Evolutionary conservation across 2,113 vertebrate species (phyloP), one percentile per base, ranked within the genome.

Genomic region (Trinectes maculatus): DNA sequence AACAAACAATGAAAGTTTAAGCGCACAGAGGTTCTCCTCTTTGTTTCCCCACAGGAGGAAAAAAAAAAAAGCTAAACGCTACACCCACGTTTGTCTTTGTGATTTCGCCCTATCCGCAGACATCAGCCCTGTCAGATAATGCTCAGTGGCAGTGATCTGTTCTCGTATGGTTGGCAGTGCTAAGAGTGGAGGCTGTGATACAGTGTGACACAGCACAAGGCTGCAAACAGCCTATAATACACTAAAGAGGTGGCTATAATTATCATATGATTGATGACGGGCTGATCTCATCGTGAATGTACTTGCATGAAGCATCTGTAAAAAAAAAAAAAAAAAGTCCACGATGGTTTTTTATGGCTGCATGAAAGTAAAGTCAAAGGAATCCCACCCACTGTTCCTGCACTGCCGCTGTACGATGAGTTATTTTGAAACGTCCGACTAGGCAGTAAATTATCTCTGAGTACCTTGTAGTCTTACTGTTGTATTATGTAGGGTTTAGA

Each of bases 141-240:
- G 72, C 77, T 83, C 67, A 8, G 18, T 76, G 84, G 85, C 80
- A 77, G 37, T 66, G 80, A 80, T 87, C 79, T 84, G 80, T 67
- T 84, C 73, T 47, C 70, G 72, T 74, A 65, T 79, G 81, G 70
- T 71, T 84, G 80, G 63, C 83, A 80, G 75, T 26, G 0, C 44
- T 69, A 63, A 71, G 61, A 71, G 43, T n/a, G 49, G 48, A 67
- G 63, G 42, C 13, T 78, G 55, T 66, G n/a, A 73, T 68, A 6
- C 18, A 0, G 28, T 62, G 47, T 39, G 53, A 62, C 64, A 71
- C n/a, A n/a, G n/a, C n/a, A n/a, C n/a, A n/a, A n/a, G n/a, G n/a
- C n/a, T n/a, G n/a, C 77, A 83, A 82, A 67, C 37, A 63, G 61
- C 57, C 34, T 53, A 6, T 34, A 63, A 61, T 74, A 66, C 37